Conservation (phyloP, 2,888 invertebrate species). For the Ypsolopha sequella region DNA sequence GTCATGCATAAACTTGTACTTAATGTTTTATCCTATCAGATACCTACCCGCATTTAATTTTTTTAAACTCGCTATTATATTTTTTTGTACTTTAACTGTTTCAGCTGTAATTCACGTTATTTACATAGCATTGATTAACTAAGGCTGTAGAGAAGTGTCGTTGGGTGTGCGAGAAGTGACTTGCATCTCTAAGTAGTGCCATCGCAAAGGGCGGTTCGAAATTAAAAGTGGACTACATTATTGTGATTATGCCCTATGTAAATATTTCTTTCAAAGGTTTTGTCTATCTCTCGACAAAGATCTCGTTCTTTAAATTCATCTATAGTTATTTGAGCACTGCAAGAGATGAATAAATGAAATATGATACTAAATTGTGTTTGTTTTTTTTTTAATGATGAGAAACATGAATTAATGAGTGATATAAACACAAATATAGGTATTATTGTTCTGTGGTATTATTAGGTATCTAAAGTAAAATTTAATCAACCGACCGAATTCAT, state of each 20-base stretch:
- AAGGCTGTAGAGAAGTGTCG: background rate
- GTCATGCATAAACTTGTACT: background rate
- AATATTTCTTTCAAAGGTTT: conserved; percentile 8
- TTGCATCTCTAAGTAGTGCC: background rate
- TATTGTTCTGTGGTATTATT: too few species aligned
- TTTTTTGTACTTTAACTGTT: background rate
- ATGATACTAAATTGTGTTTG: background rate
- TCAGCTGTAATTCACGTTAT: background rate
- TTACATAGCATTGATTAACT: background rate
- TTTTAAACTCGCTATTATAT: background rate
- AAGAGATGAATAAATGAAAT: conserved; percentile 51
- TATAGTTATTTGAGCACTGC: conserved; percentile 50
- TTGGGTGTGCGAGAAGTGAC: background rate
- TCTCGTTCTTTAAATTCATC: conserved; percentile 52
- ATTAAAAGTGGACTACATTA: background rate
- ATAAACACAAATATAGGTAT: too few species aligned
- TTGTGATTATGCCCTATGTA: conserved; percentile 5
- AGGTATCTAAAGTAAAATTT: too few species aligned
- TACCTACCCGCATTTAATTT: conserved; percentile 2
- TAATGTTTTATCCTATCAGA: background rate
- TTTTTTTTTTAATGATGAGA: background rate
- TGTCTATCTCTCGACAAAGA: conserved; percentile 35
- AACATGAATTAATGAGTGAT: background rate
- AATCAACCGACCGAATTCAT: too few species aligned
- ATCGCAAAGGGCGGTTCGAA: background rate